phyloP scores from a whole-genome alignment of 2,113 vertebrate species.

The Brachypodius melanocephalos region DNA sequence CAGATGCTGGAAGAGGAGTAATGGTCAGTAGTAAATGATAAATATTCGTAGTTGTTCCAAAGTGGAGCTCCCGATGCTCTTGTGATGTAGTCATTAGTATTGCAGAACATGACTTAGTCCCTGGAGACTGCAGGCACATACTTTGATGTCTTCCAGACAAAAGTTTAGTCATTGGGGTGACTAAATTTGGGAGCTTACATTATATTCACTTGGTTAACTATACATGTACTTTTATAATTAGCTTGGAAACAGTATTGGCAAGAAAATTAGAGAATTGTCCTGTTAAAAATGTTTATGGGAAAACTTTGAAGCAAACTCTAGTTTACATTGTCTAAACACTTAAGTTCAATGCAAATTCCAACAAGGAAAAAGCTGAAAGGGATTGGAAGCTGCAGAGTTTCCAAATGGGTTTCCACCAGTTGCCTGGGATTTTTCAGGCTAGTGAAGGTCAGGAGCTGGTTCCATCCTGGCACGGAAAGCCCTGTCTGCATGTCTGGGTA shows the following conservation, averaged over 20 bases:
- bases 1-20: background rate
- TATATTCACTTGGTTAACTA: background rate
- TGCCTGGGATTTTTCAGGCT: background rate
- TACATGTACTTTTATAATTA: background rate
- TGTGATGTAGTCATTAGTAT: constrained; percentile 35
- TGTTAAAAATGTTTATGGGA: background rate
- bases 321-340: background rate
- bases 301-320: background rate
- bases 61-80: background rate
- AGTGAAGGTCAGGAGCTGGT: background rate
- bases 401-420: background rate
- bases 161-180: constrained; percentile 35
- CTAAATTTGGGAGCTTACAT: constrained; percentile 12
- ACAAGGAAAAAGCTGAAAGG: background rate
- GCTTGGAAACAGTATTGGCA: background rate
- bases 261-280: background rate
- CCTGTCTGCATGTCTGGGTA: background rate
- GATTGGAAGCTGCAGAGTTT: background rate
- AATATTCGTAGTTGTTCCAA: background rate
- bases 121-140: constrained; percentile 1
- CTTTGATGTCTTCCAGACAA: constrained; percentile 48
- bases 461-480: background rate
- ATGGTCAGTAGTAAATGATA: background rate
- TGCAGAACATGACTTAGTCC: constrained; percentile 31
- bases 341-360: background rate